Base-by-base conservation (phyloP, 37 sponge, comb jelly and placozoan species). In the Ephydatia muelleri region DNA sequence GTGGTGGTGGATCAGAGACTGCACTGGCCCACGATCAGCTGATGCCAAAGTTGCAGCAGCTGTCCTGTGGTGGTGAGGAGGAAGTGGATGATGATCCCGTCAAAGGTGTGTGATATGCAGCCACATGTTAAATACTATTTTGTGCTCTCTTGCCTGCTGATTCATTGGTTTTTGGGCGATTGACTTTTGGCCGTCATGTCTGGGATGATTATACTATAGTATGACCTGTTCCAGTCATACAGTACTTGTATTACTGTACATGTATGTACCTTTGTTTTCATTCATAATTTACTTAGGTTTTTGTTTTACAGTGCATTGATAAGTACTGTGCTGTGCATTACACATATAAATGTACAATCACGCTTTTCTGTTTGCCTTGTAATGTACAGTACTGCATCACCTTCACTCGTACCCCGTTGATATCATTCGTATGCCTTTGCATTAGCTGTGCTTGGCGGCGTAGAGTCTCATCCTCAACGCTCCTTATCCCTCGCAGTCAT, bases 401-500 rank as follows among this genome's bases (percentile, higher is more conserved):
- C n/a, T n/a, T n/a, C 47, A 4, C 47, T 43, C 47, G 8, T 8
- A 43, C 8, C 47, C 47, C 47, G 8, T 43, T 43, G 47, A 43
- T 8, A 4, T 11, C 47, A 4, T 8, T 43, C 47, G 6, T 8
- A 4, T 43, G 47, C 47, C 47, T n/a, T n/a, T n/a, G n/a, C n/a
- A n/a, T n/a, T n/a, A n/a, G n/a, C n/a, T n/a, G n/a, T n/a, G n/a
- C 22, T 22, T 22, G 21, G 16, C 16, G 67, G 21, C 67, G 22
- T 65, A 65, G 21, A 65, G 67, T 65, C 16, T 69, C 33, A 71
- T 25, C 30, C 32, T 25, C 30, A 12, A 4, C 28, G 5, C 70
- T 69, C 30, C 70, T 9, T 5, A 31, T 9, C 16, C 23, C 72
- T 71, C 33, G 16, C 68, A 49, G 64, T 57, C 19, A 86, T 91